These are phyloP conservation scores for Gobio gobio DNA, from an alignment of 2,113 vertebrate genomes.

Conservation along the genomic window DNA sequence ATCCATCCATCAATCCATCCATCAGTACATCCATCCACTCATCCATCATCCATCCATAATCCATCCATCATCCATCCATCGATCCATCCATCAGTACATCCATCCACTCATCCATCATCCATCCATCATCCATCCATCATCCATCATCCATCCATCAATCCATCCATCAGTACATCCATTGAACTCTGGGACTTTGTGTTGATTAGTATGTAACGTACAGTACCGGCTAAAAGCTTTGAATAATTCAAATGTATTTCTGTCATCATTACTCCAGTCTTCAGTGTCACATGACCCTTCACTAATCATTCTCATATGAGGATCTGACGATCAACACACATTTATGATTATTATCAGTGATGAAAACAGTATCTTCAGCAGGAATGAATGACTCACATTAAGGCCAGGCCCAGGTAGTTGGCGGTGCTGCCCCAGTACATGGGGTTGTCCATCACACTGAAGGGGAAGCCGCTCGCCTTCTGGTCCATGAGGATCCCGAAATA, in stretches of 20 bases:
- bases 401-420: slow-evolving; percentile 89
- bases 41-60: too few relatives aligned
- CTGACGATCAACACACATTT: neutral
- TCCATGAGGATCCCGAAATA: slow-evolving; percentile 96
- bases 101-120: too few relatives aligned
- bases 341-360: neutral
- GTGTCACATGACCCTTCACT: neutral
- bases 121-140: too few relatives aligned
- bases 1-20: too few relatives aligned
- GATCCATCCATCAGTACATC: too few relatives aligned
- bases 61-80: too few relatives aligned
- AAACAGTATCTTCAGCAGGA: too few relatives aligned
- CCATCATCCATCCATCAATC: too few relatives aligned
- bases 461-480: slow-evolving; percentile 87
- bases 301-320: neutral
- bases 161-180: neutral
- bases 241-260: too few relatives aligned
- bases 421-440: slow-evolving; percentile 99
- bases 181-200: neutral
- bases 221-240: too few relatives aligned
- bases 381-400: slow-evolving; percentile 85
- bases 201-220: neutral
- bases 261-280: neutral
- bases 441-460: slow-evolving; percentile 88
- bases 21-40: too few relatives aligned